Evolutionary conservation across 2,113 vertebrate genomes (phyloP).

Genomic region (Capreolus pygargus): DNA sequence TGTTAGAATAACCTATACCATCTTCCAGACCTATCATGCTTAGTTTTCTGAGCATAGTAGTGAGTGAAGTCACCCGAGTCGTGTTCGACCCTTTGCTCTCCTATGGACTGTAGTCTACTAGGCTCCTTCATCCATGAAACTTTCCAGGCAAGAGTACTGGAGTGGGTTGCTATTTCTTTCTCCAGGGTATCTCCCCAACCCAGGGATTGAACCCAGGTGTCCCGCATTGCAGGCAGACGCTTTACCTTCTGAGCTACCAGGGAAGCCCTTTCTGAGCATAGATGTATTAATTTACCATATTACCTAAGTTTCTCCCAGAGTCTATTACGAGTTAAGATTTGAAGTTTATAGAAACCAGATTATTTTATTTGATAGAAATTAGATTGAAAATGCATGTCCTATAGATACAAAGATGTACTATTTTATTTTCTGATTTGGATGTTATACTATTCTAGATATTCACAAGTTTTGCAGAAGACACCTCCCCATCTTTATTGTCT

Average conservation of each 20-base stretch:
- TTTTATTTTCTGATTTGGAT: background rate
- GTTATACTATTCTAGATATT: background rate
- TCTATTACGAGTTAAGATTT: background rate
- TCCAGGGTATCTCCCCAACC: background rate
- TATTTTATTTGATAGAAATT: background rate
- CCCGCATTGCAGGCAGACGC: background rate
- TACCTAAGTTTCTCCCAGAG: background rate
- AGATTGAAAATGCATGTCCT: background rate
- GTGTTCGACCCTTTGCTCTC: rapidly evolving
- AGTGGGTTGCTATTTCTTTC: background rate
- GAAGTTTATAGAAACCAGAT: background rate
- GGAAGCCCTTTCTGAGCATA: background rate
- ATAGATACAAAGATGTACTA: background rate
- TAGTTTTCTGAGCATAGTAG: background rate
- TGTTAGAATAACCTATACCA: background rate
- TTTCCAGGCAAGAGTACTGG: background rate
- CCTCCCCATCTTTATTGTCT: background rate
- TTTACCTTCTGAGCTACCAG: background rate
- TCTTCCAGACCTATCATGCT: background rate
- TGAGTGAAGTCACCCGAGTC: rapidly evolving
- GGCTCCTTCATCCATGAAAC: background rate
- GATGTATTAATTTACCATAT: background rate
- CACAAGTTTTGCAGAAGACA: background rate
- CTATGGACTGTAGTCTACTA: background rate
- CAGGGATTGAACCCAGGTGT: background rate